Conservation (phyloP, 1,140 invertebrate species). For the Apis mellifera region Amel_HAv3.1 CM009931.2:23718501-23719000, state of each 20-base stretch:
- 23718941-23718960: neutral
- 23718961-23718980: neutral
- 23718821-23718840: constrained; percentile 17
- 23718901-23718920: neutral
- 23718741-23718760: neutral
- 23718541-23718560: neutral
- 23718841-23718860: neutral
- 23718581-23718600: neutral
- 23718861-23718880: constrained; percentile 8
- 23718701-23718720: neutral
- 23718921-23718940: neutral
- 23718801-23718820: neutral
- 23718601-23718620: neutral
- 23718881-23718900: constrained; percentile 14
- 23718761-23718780: no score
- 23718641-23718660: neutral
- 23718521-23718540: neutral
- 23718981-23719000: constrained; percentile 19
- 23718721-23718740: neutral
- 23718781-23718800: neutral
- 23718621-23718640: neutral
- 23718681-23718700: no score
- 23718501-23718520: neutral
- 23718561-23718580: neutral
- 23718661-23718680: neutral